Conservation (phyloP, 1,140 invertebrate species). For the Paralvinella palmiformis region DNA sequence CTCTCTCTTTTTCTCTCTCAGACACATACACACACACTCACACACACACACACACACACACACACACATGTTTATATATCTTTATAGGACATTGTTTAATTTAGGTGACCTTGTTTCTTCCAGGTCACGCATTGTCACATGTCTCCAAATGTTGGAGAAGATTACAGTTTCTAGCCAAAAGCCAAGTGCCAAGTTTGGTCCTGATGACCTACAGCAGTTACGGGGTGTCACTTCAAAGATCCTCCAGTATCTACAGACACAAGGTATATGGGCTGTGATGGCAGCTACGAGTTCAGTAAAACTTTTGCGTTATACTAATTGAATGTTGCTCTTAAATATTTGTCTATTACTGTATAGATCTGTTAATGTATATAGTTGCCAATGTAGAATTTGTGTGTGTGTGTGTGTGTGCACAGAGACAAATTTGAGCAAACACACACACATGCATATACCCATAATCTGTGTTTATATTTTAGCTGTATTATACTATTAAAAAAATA, state of each 20-base stretch:
- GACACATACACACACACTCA: slow-evolving; percentile 3
- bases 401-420: not conserved
- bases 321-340: not conserved
- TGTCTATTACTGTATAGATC: not conserved
- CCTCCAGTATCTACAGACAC: slow-evolving; percentile 31
- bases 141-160: slow-evolving; percentile 4
- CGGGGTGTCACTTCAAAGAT: slow-evolving; percentile 39
- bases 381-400: not conserved
- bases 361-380: not conserved
- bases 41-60: slow-evolving; percentile 5
- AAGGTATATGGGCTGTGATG: slow-evolving; percentile 27
- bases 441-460: not conserved
- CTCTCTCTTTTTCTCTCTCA: too few species aligned
- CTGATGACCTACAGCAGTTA: slow-evolving; percentile 40
- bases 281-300: not conserved
- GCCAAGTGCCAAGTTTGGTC: slow-evolving; percentile 22
- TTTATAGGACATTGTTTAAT: not conserved
- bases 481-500: too few species aligned
- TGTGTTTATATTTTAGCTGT: too few species aligned
- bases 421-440: not conserved
- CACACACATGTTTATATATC: not conserved
- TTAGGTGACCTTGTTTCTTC: not conserved
- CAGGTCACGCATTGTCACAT: slow-evolving; percentile 2
- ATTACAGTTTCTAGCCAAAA: slow-evolving; percentile 3
- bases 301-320: not conserved